phyloP scores from a whole-genome alignment of 2,797 vertebrate genomes.

The Sphaeramia orbicularis region DNA sequence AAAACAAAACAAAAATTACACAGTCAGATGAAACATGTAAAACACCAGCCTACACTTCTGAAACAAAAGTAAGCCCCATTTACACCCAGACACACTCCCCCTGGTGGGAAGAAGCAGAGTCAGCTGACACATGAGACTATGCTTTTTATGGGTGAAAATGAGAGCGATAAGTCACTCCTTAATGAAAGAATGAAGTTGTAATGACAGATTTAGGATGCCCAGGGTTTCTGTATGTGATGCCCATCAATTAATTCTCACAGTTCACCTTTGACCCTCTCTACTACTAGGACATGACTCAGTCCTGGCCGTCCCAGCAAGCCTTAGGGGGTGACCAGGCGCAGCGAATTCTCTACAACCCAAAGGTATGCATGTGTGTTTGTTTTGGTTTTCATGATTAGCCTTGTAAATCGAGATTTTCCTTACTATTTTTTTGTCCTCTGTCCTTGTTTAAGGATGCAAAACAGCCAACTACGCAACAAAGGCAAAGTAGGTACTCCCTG shows the following conservation, averaged over 20 bases:
- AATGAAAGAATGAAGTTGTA: conserved; percentile 18
- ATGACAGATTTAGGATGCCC: conserved; percentile 26
- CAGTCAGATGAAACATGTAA: background rate
- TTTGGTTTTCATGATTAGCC: conserved; percentile 1
- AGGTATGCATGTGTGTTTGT: conserved; percentile 80
- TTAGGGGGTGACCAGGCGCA: conserved; percentile 89
- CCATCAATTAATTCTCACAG: conserved; percentile 46
- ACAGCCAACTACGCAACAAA: conserved; percentile 69
- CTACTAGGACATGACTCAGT: conserved; percentile 96
- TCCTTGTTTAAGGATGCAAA: conserved; percentile 76
- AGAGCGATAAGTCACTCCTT: conserved; percentile 8
- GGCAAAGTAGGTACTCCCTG: conserved; percentile 73
- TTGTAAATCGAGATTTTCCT: background rate
- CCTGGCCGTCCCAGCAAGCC: conserved; percentile 91
- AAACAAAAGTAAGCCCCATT: conserved; percentile 8
- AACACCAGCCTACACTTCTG: conserved; percentile 5
- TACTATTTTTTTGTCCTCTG: conserved; percentile 14
- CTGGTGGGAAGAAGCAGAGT: conserved; percentile 47
- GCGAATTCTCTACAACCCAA: conserved; percentile 89
- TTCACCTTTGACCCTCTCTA: conserved; percentile 67
- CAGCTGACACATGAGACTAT: conserved; percentile 22
- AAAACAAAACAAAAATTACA: background rate
- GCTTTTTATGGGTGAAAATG: conserved; percentile 12
- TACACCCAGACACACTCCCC: conserved; percentile 39
- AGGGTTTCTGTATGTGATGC: conserved; percentile 22